These are phyloP conservation scores for Falco berigora DNA, from an alignment of 2,797 vertebrate species.

Conservation along the genomic window DNA sequence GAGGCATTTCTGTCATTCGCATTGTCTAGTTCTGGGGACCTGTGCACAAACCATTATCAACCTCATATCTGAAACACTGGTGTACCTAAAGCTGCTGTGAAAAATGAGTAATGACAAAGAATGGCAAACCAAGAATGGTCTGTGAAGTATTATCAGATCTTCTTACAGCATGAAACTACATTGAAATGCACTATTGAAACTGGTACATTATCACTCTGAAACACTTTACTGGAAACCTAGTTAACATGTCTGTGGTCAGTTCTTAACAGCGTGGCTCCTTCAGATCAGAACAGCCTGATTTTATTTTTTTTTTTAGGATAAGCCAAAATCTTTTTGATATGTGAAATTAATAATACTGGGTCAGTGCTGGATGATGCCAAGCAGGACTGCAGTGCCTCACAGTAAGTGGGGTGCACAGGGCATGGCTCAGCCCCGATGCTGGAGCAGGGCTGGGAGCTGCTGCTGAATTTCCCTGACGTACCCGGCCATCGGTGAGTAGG, in stretches of 20 bases:
- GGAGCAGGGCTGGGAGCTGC: not conserved
- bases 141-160: not conserved
- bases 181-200: slow-evolving; percentile 1
- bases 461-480: accelerated
- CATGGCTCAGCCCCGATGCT: accelerated
- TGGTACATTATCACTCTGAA: not conserved
- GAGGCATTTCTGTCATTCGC: not conserved
- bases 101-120: not conserved
- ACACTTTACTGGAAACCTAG: slow-evolving; percentile 12
- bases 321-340: not conserved
- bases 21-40: not conserved
- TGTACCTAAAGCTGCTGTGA: not conserved
- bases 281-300: not conserved
- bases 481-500: accelerated
- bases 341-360: accelerated
- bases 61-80: not conserved
- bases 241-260: not conserved
- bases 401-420: accelerated
- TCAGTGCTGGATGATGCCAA: accelerated
- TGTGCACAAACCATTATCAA: not conserved
- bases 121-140: not conserved
- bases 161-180: not conserved
- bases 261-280: not conserved
- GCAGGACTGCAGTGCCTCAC: accelerated
- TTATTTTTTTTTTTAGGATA: not conserved